A percentile compares a stretch with the other conserved stretches of the same genome.
Evolutionary conservation across 1,140 invertebrate species (phyloP).

Genomic region (Drosophila trapezifrons): DNA sequence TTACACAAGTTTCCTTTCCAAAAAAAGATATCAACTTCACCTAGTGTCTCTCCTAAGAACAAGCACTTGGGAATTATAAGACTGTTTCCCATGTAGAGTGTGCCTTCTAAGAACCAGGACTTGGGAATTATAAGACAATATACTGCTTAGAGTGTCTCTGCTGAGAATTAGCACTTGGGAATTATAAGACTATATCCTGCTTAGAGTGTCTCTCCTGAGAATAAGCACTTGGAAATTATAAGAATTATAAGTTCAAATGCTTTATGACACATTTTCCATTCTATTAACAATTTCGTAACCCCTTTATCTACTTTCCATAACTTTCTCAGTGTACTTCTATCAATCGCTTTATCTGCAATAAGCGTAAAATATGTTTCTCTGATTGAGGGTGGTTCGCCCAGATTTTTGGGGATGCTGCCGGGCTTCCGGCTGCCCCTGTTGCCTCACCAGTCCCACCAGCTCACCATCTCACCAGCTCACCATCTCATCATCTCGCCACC

Average conservation of each 20-base stretch:
- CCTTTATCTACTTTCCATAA: too few relatives aligned
- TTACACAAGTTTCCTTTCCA: too few relatives aligned
- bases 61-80: not conserved
- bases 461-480: not conserved
- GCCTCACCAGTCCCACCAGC: not conserved
- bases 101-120: too few relatives aligned
- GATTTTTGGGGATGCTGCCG: conserved; percentile 46
- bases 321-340: conserved; percentile 11
- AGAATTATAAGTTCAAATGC: too few relatives aligned
- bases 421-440: not conserved
- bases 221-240: not conserved
- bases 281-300: not conserved
- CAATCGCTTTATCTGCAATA: conserved; percentile 46
- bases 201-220: too few relatives aligned
- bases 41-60: not conserved
- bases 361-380: conserved; percentile 63
- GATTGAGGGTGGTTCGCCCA: conserved; percentile 32
- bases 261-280: too few relatives aligned
- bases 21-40: not conserved
- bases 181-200: too few relatives aligned
- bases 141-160: too few relatives aligned
- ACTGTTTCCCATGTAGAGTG: too few relatives aligned
- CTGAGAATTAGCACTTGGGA: not conserved
- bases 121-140: too few relatives aligned
- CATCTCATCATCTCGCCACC: conserved; percentile 4